phyloP scores from a whole-genome alignment of 2,888 invertebrate genomes.

The Drosophila nigricruria region DNA sequence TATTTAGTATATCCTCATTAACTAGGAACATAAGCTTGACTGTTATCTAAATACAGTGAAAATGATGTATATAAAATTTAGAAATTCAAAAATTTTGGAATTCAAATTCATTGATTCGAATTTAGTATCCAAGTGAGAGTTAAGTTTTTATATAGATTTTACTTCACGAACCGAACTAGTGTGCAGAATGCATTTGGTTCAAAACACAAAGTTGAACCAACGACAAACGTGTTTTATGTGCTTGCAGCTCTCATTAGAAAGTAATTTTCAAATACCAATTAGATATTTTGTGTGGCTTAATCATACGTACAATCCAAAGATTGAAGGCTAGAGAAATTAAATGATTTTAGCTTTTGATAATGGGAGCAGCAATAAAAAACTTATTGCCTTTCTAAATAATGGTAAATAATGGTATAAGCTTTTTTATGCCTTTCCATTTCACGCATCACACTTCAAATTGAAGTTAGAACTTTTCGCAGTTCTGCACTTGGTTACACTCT shows the following conservation, averaged over 20 bases:
- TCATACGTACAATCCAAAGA: background rate
- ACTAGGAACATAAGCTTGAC: background rate
- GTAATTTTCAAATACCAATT: background rate
- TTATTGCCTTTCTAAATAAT: conserved; percentile 20
- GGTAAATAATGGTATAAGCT: too few relatives aligned
- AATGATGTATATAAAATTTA: background rate
- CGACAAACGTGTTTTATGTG: too few relatives aligned
- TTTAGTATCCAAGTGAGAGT: background rate
- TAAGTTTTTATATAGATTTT: background rate
- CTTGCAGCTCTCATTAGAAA: background rate
- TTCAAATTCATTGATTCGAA: background rate
- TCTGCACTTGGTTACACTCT: background rate
- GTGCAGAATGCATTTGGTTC: background rate
- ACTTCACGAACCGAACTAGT: background rate
- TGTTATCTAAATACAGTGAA: background rate
- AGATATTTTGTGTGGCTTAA: background rate
- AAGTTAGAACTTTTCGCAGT: conserved; percentile 4
- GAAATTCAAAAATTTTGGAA: background rate
- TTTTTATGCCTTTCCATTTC: conserved; percentile 24
- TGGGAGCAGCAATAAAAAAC: background rate
- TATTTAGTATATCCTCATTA: too few relatives aligned
- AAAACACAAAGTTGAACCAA: background rate
- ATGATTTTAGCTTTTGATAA: background rate
- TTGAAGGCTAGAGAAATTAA: background rate
- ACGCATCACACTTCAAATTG: conserved; percentile 17